Base-by-base conservation (phyloP, 2,113 vertebrate genomes). In the Salvelinus fontinalis region DNA sequence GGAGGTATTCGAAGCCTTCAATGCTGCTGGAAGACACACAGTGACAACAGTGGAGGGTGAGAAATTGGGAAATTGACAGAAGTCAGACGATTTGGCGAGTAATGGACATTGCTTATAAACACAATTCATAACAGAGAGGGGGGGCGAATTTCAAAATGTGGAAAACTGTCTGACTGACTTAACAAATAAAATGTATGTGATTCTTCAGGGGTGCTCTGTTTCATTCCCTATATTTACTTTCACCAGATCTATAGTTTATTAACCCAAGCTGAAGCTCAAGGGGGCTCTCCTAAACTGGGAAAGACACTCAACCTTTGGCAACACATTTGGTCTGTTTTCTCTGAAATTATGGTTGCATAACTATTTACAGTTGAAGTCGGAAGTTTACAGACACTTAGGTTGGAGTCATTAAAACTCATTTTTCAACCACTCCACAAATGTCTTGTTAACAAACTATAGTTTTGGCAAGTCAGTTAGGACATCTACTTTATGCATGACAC, bases 61-160 rank as follows among this genome's bases (percentile, higher is more conserved):
- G 73, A 81, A 84, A 57, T 73, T 85, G 83, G 83, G 81, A 88
- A 49, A 76, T 14, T 29, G 13, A 2, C 51, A 4, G 51, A 5
- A 48, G 73, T n/a, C 75, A 22, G 31, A 71, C n/a, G 1, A 67
- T 75, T 29, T 44, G 71, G 78, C 75, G 83, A 20, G 22, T 18
- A 72, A 24, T 26, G 39, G 79, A 83, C 82, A 27, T 44, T 65
- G 20, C 72, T 79, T 73, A 75, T 2, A 27, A 59, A 2, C 1
- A 8, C 72, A 51, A 73, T 76, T 7, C 69, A 57, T 31, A 59
- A 27, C 44, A 64, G 24, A 29, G 12, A 5, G 14, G 9, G 39
- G 11, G 39, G 11, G 44, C 24, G 29, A 44, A 44, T 44, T 44
- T 44, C 39, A 44, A 44, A 44, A 44, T 44, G 39, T 44, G 39